A percentile compares a stretch with the other conserved stretches of the same genome.
Evolutionary conservation across 2,888 invertebrate genomes (phyloP).

Genomic region (Leptinotarsa juncta): DNA sequence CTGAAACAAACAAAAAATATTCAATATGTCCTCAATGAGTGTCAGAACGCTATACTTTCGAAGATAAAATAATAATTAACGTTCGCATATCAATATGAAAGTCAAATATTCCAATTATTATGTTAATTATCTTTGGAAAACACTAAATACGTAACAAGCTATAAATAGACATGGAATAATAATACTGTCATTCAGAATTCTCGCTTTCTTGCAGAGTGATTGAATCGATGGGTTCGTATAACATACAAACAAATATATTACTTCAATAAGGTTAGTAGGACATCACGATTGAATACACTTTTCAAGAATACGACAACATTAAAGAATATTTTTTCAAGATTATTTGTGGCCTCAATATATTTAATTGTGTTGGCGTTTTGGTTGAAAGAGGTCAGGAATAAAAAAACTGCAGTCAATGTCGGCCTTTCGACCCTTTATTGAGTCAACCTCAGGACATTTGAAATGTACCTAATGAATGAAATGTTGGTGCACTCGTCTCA

Average conservation of each 20-base stretch:
- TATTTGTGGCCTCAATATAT: too few species aligned
- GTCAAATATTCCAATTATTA: slow-evolving; percentile 17
- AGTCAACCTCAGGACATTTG: too few species aligned
- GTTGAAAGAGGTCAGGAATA: too few species aligned
- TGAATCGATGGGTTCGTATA: background rate
- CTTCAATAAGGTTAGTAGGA: background rate
- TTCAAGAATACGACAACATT: too few species aligned
- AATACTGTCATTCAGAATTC: background rate
- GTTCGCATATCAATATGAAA: slow-evolving; percentile 4
- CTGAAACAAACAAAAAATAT: slow-evolving; percentile 4
- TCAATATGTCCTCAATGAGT: background rate
- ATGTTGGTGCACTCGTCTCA: too few species aligned
- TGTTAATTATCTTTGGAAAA: slow-evolving; percentile 22
- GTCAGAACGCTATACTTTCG: background rate
- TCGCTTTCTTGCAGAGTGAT: slow-evolving; percentile 1
- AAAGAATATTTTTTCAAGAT: background rate
- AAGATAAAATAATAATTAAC: background rate
- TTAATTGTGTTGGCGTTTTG: too few species aligned
- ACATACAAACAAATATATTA: background rate
- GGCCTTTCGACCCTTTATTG: too few species aligned
- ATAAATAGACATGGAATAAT: slow-evolving; percentile 21
- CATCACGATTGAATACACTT: background rate
- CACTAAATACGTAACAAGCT: slow-evolving; percentile 20
- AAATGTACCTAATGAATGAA: too few species aligned
- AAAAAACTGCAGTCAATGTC: too few species aligned